Conservation (phyloP, 2,113 vertebrate genomes). For the Sylvilagus bachmani region DNA sequence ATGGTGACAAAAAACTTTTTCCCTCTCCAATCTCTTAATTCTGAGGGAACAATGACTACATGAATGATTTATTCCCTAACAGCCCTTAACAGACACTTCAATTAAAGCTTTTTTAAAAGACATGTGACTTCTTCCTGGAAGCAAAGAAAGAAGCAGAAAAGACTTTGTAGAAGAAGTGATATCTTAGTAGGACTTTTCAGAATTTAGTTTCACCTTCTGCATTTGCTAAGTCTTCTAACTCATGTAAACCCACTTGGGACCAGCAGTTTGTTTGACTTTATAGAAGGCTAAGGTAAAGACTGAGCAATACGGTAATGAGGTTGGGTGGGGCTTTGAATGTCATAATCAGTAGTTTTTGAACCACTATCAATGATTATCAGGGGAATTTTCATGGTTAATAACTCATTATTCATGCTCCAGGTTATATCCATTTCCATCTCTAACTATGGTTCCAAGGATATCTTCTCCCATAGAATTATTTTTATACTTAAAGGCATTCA, state of each 20-base stretch:
- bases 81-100: background rate
- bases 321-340: background rate
- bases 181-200: background rate
- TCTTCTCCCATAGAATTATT: background rate
- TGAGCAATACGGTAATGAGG: background rate
- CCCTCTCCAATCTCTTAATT: background rate
- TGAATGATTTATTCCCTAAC: background rate
- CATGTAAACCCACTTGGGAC: background rate
- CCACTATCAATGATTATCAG: background rate
- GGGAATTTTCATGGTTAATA: conserved; percentile 8
- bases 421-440: background rate
- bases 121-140: background rate
- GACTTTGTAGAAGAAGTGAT: background rate
- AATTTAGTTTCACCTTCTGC: background rate
- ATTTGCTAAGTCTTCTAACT: background rate
- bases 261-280: background rate
- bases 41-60: background rate
- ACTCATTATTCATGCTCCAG: background rate
- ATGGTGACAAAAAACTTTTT: background rate
- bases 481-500: background rate
- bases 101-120: background rate
- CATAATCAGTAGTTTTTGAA: conserved; percentile 3
- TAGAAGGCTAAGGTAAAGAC: background rate
- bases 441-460: background rate
- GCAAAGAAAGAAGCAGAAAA: background rate